A percentile compares a stretch with the other conserved stretches of the same genome.
Evolutionary conservation across 2,888 invertebrate species (phyloP).

Genomic region (Agonopterix subpropinquella): DNA sequence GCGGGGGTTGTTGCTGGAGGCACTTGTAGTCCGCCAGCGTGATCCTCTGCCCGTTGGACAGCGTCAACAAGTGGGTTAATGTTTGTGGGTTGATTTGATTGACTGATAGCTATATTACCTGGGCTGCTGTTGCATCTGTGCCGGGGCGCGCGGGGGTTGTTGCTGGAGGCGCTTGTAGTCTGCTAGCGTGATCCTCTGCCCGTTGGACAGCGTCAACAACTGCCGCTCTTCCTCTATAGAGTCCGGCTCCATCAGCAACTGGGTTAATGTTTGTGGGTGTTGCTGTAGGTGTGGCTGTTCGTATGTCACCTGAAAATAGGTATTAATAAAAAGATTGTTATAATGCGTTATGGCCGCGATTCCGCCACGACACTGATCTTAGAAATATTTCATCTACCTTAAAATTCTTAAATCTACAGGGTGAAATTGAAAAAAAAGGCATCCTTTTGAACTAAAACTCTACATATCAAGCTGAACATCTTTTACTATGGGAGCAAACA

Average conservation of each 20-base stretch:
- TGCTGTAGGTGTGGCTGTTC: slow-evolving; percentile 43
- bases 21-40: slow-evolving; percentile 64
- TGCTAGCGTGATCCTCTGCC: slow-evolving; percentile 61
- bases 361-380: too few relatives aligned
- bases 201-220: slow-evolving; percentile 52
- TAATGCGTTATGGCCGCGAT: too few relatives aligned
- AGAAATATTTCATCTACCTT: too few relatives aligned
- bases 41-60: slow-evolving; percentile 59
- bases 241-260: slow-evolving; percentile 53
- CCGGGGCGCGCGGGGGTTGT: slow-evolving; percentile 39
- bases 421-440: too few relatives aligned
- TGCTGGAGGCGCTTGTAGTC: slow-evolving; percentile 63
- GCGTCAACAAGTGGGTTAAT: slow-evolving; percentile 47
- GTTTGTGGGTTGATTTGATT: slow-evolving; percentile 44
- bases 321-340: too few relatives aligned
- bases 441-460: too few relatives aligned
- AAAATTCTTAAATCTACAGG: too few relatives aligned
- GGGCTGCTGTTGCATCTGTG: slow-evolving; percentile 31
- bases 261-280: slow-evolving; percentile 42
- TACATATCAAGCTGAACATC: too few relatives aligned
- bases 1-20: slow-evolving; percentile 48
- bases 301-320: slow-evolving; percentile 19
- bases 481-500: too few relatives aligned
- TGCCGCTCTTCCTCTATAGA: slow-evolving; percentile 57
- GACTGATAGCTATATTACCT: slow-evolving; percentile 5